Base-by-base conservation (phyloP, 2,113 vertebrate species). In the Mus musculus region DNA sequence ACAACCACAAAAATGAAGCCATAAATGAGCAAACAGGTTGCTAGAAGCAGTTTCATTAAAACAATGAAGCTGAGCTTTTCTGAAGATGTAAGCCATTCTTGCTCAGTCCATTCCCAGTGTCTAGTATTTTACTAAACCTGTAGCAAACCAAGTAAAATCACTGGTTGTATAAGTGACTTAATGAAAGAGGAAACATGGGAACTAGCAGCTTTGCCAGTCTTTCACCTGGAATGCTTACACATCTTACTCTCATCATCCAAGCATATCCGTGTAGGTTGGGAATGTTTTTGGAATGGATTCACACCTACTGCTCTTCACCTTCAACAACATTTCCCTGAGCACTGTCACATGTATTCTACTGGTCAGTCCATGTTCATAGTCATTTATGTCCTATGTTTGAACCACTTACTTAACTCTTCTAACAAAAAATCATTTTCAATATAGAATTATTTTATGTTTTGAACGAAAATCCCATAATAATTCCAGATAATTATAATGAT, bases 391-490 rank as follows among this genome's bases (percentile, higher is more conserved):
- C 59, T 88, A 59, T 16, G 2, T 2, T 92, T 73, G 1, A 42
- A 30, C 71, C 6, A 75, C 71, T 89, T 85, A 92, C 72, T 71
- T 65, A 82, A 75, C 4, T 61, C 77, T 42, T 54, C 24, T 33
- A 85, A 65, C 22, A 6, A 93, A 93, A 81, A 73, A 59, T 80
- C n/a, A 3, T 71, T 75, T 63, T 90, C 76, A 73, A 30, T 28
- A n/a, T 12, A 46, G 49, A n/a, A 13, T 65, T 5, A 52, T 10
- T 65, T 49, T 49, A 52, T 49, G 14, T 52, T 72, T 89, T 75
- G 54, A 61, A 39, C 80, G n/a, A 89, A 92, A 93, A 84, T 33
- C 11, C 28, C 2, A 49, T 91, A 92, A 81, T 67, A 92, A 81
- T 67, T 89, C 11, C 77, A n/a, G 22, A 49, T 87, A 71, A 76